phyloP scores from a whole-genome alignment of 2,113 vertebrate genomes.

The Progne subis region DNA sequence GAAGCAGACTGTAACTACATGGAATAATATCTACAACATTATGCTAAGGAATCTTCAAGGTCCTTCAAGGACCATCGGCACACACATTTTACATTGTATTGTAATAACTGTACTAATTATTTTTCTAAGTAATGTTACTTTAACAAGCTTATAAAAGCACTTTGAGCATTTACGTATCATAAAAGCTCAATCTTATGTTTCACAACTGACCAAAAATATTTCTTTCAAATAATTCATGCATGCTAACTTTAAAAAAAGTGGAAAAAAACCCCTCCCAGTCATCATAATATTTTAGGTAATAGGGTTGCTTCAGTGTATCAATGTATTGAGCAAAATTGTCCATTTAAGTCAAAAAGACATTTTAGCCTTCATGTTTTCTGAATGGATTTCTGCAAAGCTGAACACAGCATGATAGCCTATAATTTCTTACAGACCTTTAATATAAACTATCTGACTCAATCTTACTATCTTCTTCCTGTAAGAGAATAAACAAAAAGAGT shows the following conservation, averaged over 20 bases:
- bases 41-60: background rate
- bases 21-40: background rate
- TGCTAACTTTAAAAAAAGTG: background rate
- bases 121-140: background rate
- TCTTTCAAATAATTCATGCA: background rate
- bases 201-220: background rate
- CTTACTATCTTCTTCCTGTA: background rate
- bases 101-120: background rate
- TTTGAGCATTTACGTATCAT: background rate
- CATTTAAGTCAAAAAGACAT: background rate
- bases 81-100: background rate
- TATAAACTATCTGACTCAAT: background rate
- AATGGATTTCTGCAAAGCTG: background rate
- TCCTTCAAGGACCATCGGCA: background rate
- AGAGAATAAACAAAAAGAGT: background rate
- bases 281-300: background rate
- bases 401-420: background rate
- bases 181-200: background rate
- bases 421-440: background rate
- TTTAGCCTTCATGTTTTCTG: background rate
- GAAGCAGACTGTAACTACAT: background rate
- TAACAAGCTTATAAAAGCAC: background rate
- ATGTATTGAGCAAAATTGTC: background rate
- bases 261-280: fast-evolving
- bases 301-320: background rate